Evolutionary conservation across 1,140 invertebrate species (phyloP).

Genomic region (Diorhabda carinulata): DNA sequence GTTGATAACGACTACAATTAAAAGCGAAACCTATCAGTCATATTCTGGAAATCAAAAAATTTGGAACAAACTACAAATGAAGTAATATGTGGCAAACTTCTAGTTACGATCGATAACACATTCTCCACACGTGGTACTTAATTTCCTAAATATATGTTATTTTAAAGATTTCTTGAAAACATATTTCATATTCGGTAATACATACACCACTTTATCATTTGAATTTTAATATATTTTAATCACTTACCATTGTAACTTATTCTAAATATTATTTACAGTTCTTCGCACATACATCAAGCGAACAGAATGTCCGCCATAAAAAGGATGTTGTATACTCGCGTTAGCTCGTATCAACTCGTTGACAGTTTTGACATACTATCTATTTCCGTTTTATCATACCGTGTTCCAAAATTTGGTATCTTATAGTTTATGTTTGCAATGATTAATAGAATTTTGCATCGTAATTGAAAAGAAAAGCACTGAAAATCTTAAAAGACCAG

Average conservation of each 20-base stretch:
- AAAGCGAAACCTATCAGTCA: neutral
- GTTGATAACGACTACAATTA: slow-evolving; percentile 65
- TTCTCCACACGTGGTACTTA: slow-evolving; percentile 6
- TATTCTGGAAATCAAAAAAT: neutral
- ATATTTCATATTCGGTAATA: no score
- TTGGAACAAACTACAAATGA: neutral
- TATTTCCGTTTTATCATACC: neutral
- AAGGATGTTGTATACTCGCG: slow-evolving; percentile 33
- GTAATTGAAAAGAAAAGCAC: no score
- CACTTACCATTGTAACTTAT: slow-evolving; percentile 41
- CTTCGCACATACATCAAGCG: slow-evolving; percentile 36
- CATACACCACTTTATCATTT: neutral
- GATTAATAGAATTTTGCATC: no score
- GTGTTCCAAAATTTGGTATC: neutral
- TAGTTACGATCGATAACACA: slow-evolving; percentile 1
- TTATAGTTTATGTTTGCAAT: no score
- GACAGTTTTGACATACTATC: neutral
- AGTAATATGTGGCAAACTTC: slow-evolving; percentile 3
- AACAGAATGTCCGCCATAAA: slow-evolving; percentile 43
- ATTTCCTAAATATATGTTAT: no score
- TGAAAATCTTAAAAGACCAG: no score
- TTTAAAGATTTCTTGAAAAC: no score
- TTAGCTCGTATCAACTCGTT: neutral
- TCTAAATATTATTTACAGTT: slow-evolving; percentile 32
- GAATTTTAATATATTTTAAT: slow-evolving; percentile 11